Evolutionary conservation across 2,888 invertebrate species (phyloP).

Genomic region (Lasioglossum pauxillum): DNA sequence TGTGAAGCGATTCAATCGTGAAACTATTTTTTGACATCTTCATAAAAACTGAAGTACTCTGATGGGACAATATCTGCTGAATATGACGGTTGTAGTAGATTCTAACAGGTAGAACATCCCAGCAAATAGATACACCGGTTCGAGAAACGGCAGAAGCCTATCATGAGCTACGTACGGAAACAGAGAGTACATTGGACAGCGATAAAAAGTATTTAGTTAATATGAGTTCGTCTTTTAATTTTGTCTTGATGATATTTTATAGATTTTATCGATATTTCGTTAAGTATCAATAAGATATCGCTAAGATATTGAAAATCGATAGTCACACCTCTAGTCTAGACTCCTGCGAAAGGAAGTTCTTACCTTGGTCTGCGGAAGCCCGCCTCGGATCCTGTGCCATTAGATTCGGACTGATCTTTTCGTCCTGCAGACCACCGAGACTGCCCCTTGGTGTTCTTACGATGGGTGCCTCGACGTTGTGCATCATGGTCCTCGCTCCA

Average conservation of each 20-base stretch:
- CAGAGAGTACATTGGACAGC: neutral
- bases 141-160: too few relatives aligned
- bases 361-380: slow-evolving; percentile 82
- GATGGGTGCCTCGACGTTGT: slow-evolving; percentile 86
- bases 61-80: too few relatives aligned
- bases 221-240: neutral
- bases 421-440: slow-evolving; percentile 83
- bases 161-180: too few relatives aligned
- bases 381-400: slow-evolving; percentile 83
- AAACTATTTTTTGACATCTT: too few relatives aligned
- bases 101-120: too few relatives aligned
- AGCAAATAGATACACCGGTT: too few relatives aligned
- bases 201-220: neutral
- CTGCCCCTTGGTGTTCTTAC: slow-evolving; percentile 84
- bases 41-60: too few relatives aligned
- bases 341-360: slow-evolving; percentile 19
- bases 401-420: slow-evolving; percentile 87
- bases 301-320: neutral
- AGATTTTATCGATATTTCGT: neutral
- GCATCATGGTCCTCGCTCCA: slow-evolving; percentile 85
- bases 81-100: too few relatives aligned
- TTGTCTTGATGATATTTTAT: neutral
- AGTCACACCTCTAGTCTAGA: neutral
- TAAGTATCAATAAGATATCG: neutral
- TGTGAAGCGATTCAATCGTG: too few relatives aligned